Percentiles rank a stretch among this genome's conserved stretches.
phyloP scores from a whole-genome alignment of 2,113 vertebrate species.

The Vulpes ferrilata region DNA sequence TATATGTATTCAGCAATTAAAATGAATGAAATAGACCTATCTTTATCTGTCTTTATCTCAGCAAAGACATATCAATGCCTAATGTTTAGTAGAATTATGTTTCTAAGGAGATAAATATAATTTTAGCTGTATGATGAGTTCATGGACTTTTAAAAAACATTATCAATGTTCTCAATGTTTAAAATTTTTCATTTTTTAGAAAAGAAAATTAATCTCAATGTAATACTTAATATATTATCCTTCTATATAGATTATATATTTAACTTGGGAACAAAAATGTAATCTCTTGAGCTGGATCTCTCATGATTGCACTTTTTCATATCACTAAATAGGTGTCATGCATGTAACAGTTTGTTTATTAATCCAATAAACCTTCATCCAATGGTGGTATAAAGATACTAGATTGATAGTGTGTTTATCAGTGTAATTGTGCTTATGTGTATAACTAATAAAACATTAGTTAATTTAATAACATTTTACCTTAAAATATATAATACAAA shows the following conservation, averaged over 20 bases:
- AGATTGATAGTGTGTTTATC: not conserved
- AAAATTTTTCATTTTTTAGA: not conserved
- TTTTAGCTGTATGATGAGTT: not conserved
- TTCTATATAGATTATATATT: not conserved
- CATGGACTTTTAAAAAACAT: not conserved
- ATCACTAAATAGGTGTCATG: not conserved
- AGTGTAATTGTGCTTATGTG: not conserved
- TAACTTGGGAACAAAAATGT: not conserved
- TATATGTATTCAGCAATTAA: not conserved
- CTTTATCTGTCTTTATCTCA: not conserved
- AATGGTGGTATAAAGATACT: not conserved
- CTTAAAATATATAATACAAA: not conserved
- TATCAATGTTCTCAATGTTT: not conserved
- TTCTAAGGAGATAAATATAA: not conserved
- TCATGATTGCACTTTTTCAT: not conserved
- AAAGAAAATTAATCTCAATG: not conserved
- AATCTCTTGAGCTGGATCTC: not conserved
- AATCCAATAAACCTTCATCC: slow-evolving; percentile 1
- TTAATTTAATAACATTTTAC: not conserved
- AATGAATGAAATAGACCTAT: not conserved
- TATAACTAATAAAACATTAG: not conserved
- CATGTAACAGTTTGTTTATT: not conserved
- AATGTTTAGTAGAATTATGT: not conserved
- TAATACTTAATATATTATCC: not conserved
- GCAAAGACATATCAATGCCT: not conserved